Base-by-base conservation (phyloP, 35 echinoderm and acorn worm genomes). In the Heliocidaris tuberculata region DNA sequence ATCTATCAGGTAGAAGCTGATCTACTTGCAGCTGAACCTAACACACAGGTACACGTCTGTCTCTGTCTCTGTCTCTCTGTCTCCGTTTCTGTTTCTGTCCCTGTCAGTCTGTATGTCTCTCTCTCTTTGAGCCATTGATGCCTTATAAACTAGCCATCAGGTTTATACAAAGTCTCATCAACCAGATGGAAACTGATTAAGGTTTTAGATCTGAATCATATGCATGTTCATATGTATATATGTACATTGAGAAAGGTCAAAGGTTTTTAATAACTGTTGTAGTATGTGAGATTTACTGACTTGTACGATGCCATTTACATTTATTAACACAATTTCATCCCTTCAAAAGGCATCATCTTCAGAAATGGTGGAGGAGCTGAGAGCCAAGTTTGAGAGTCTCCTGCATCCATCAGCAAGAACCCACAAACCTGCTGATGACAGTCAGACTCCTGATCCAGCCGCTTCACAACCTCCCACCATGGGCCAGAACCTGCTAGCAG, bases 401-500 rank as follows among this genome's bases (percentile, higher is more conserved):
- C 29, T 95, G 86, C 85, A 95, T 31, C 95, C 59, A 47, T 50
- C 60, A 30, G 52, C 60, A 1, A 95, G 87, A 12, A 60, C 95
- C 21, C 2, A 35, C 31, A 89, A 89, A 27, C 61, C n/a, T 32
- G 29, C 31, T 3, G 85, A 15, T 13, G 21, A 52, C 24, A 29
- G 32, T 15, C 59, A 65, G 70, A 94, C 32, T 21, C 8, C 61
- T 6, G 90, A 95, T 32, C 85, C 94, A 27, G 42, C 91, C 85
- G 60, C 87, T 6, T 21, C 30, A 48, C 90, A 94, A 85, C 95
- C 95, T 85, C 95, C 95, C 17, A 97, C 93, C 65, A 96, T 95
- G 94, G 98, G 96, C 6, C 97, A 99, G 96, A 97, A 86, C 60
- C 95, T 99, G 12, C 86, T 99, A 24, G 94, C 97, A 13, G 96